Percentiles rank a stretch among this genome's conserved stretches.
These are phyloP conservation scores for Agrilus mali DNA, from an alignment of 2,888 invertebrate genomes.

Conservation along the genomic window DNA sequence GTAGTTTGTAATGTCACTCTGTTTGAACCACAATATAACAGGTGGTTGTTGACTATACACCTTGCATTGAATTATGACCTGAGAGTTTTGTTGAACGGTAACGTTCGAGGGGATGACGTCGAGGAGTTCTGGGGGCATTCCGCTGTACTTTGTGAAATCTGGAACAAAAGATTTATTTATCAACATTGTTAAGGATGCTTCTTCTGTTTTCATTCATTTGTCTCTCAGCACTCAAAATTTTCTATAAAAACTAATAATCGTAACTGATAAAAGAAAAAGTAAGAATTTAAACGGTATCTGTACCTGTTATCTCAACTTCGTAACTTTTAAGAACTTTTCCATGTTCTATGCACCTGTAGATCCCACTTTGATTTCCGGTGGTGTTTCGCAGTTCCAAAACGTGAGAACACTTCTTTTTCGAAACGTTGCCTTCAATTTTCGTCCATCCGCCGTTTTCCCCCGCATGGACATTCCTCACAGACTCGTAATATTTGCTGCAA, in stretches of 20 bases:
- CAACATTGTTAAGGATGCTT: too few species aligned
- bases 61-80: slow-evolving; percentile 28
- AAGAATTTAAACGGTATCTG: neutral
- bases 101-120: slow-evolving; percentile 23
- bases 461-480: slow-evolving; percentile 1
- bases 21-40: slow-evolving; percentile 29
- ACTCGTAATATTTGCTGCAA: slow-evolving; percentile 14
- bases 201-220: too few species aligned
- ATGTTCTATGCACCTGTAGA: slow-evolving; percentile 25
- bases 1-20: slow-evolving; percentile 23
- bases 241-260: too few species aligned
- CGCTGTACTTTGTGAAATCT: slow-evolving; percentile 20
- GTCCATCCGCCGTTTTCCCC: slow-evolving; percentile 9
- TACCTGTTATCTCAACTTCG: slow-evolving; percentile 21
- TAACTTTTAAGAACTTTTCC: slow-evolving; percentile 19
- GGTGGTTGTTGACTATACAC: slow-evolving; percentile 26
- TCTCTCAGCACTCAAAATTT: too few species aligned
- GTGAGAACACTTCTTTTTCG: slow-evolving; percentile 13
- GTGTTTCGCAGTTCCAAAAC: slow-evolving; percentile 20
- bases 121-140: slow-evolving; percentile 21
- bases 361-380: slow-evolving; percentile 20
- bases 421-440: slow-evolving; percentile 3
- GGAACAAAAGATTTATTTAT: too few species aligned
- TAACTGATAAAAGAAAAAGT: too few species aligned
- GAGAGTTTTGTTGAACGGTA: slow-evolving; percentile 22